A percentile compares a stretch with the other conserved stretches of the same genome.
These are phyloP conservation scores for Procambarus virginalis DNA, from an alignment of 1,140 invertebrate genomes.

Conservation along the genomic window DNA sequence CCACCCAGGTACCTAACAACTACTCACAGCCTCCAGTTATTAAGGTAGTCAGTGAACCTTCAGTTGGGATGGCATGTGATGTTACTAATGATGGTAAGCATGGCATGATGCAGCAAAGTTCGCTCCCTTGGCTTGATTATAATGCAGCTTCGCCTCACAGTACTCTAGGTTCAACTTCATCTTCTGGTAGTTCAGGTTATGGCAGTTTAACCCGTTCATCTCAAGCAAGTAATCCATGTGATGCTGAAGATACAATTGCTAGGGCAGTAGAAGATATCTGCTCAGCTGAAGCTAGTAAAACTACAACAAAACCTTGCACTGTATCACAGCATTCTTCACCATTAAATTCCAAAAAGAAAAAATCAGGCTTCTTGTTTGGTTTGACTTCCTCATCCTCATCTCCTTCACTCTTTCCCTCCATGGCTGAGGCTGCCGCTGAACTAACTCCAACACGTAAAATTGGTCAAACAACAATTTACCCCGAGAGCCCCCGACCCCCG, in stretches of 20 bases:
- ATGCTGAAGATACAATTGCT: conserved; percentile 28
- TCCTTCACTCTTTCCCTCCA: conserved; percentile 61
- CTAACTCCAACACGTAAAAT: conserved; percentile 63
- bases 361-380: conserved; percentile 46
- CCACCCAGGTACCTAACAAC: conserved; percentile 66
- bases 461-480: conserved; percentile 55
- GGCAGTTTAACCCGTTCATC: conserved; percentile 61
- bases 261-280: conserved; percentile 25
- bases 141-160: conserved; percentile 55
- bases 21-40: conserved; percentile 51
- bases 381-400: conserved; percentile 61
- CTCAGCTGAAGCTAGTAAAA: conserved; percentile 29
- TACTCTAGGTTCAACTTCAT: conserved; percentile 62
- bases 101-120: conserved; percentile 55
- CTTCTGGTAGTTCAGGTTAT: conserved; percentile 61
- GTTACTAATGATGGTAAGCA: conserved; percentile 47
- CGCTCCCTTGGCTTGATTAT: conserved; percentile 63
- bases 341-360: conserved; percentile 53
- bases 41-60: conserved; percentile 50
- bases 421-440: conserved; percentile 53
- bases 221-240: conserved; percentile 29
- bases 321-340: conserved; percentile 40
- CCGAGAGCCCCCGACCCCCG: conserved; percentile 53
- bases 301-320: conserved; percentile 6
- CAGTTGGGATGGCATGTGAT: conserved; percentile 40